These are phyloP conservation scores for Lepilemur ruficaudatus DNA, from an alignment of 2,797 vertebrate species.

Conservation along the genomic window DNA sequence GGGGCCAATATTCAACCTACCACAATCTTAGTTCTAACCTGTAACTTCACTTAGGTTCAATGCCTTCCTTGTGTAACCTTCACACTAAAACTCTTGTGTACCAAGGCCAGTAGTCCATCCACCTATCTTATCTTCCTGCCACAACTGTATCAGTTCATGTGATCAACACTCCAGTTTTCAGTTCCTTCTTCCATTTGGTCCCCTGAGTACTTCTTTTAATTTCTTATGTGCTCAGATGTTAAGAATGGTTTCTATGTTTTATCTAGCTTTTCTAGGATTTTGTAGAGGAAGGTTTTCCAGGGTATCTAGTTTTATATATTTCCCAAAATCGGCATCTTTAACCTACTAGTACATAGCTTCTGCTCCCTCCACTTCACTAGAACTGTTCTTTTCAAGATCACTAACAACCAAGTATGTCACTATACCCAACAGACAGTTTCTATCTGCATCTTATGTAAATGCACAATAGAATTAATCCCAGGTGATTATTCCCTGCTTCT, in stretches of 20 bases:
- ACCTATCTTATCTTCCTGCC: not conserved
- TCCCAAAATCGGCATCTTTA: not conserved
- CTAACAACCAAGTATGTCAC: not conserved
- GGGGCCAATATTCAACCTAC: not conserved
- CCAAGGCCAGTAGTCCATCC: not conserved
- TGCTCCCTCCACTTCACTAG: not conserved
- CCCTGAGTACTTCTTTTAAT: not conserved
- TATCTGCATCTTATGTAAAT: not conserved
- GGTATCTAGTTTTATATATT: not conserved
- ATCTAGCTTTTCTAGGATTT: not conserved
- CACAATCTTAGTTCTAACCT: not conserved
- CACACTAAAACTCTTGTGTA: conserved; percentile 1
- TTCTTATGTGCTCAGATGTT: not conserved
- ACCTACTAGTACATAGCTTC: not conserved
- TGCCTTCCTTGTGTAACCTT: not conserved
- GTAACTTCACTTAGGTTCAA: not conserved
- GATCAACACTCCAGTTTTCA: not conserved
- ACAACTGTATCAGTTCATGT: not conserved
- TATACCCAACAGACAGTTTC: not conserved
- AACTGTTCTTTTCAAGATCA: not conserved
- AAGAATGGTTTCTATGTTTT: not conserved
- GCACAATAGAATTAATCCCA: not conserved
- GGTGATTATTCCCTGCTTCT: not conserved
- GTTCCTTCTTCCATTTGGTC: not conserved
- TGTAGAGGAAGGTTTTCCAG: not conserved